Conservation (phyloP, 2,113 vertebrate genomes). For the Microcebus griseorufus region DNA sequence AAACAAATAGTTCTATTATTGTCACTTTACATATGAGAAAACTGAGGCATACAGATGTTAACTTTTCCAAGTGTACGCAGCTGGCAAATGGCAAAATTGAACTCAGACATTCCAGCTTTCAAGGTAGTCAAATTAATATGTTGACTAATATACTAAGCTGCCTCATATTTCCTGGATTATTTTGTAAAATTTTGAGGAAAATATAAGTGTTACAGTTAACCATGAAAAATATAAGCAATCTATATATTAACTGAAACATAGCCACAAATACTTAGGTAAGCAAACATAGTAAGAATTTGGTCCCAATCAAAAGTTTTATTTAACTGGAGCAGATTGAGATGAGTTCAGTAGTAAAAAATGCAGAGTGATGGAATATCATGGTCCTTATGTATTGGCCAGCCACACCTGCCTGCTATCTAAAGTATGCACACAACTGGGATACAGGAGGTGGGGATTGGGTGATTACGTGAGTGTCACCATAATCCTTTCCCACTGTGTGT, state of each 20-base stretch:
- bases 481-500: not conserved
- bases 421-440: not conserved
- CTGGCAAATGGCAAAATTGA: not conserved
- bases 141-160: not conserved
- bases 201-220: not conserved
- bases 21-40: not conserved
- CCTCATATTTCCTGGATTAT: not conserved
- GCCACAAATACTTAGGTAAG: not conserved
- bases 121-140: not conserved
- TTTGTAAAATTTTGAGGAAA: not conserved
- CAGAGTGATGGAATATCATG: no score
- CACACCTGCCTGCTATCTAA: no score
- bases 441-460: not conserved
- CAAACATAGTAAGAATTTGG: not conserved
- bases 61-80: not conserved
- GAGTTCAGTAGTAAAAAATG: not conserved
- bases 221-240: not conserved
- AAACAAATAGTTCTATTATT: not conserved
- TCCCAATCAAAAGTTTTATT: not conserved
- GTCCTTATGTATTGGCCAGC: not conserved
- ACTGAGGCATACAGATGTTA: not conserved
- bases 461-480: not conserved
- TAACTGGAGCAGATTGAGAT: not conserved
- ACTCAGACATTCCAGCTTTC: not conserved
- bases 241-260: not conserved